phyloP scores from a whole-genome alignment of 2,888 invertebrate species.

The Carabus problematicus region DNA sequence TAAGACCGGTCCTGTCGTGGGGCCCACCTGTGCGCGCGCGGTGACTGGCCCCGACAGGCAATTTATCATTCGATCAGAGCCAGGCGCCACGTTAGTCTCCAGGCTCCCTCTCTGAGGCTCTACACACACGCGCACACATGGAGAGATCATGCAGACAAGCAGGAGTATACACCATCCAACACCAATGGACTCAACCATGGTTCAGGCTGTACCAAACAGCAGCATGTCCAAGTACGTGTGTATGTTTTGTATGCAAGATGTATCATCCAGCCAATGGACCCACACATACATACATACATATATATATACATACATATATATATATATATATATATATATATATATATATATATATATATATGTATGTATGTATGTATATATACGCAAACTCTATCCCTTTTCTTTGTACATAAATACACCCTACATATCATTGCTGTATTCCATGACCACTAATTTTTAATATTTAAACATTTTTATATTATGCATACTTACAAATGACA shows the following conservation, averaged over 20 bases:
- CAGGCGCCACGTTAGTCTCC: constrained; percentile 31
- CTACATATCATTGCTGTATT: too few species aligned
- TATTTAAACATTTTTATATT: too few species aligned
- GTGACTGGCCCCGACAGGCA: constrained; percentile 38
- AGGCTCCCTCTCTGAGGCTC: not conserved
- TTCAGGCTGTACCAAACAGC: too few species aligned
- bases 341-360: not conserved
- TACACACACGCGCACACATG: not conserved
- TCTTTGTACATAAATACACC: too few species aligned
- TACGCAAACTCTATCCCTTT: too few species aligned
- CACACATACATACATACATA: constrained; percentile 23
- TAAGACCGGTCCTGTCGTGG: constrained; percentile 12
- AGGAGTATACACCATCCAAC: too few species aligned
- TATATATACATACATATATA: constrained; percentile 16
- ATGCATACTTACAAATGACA: constrained; percentile 1
- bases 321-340: not conserved
- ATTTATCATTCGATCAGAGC: constrained; percentile 42
- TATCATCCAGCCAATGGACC: not conserved
- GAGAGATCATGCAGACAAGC: too few species aligned
- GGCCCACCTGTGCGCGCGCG: constrained; percentile 36
- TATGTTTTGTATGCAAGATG: too few species aligned
- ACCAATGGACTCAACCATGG: too few species aligned
- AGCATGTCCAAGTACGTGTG: too few species aligned
- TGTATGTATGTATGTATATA: too few species aligned
- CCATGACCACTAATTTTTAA: too few species aligned